These are phyloP conservation scores for Cephus sareptanus DNA, from an alignment of 2,888 invertebrate species.

Conservation along the genomic window DNA sequence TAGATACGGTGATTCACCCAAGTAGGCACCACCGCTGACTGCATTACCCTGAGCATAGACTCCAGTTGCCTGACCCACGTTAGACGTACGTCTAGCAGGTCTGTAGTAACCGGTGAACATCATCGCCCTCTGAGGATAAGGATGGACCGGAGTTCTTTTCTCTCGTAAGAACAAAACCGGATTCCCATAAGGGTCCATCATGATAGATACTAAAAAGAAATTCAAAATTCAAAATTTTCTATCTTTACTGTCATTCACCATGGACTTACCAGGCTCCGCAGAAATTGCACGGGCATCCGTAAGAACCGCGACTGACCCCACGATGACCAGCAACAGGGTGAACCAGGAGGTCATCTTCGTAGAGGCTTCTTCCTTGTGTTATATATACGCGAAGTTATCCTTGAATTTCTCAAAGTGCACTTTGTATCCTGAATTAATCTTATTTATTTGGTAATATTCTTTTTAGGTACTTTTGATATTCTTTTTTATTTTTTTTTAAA, in stretches of 20 bases:
- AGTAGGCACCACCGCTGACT: slow-evolving; percentile 53
- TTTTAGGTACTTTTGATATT: too few relatives aligned
- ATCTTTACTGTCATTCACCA: too few relatives aligned
- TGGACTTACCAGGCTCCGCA: slow-evolving; percentile 42
- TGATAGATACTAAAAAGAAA: slow-evolving; percentile 39
- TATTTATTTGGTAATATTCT: too few relatives aligned
- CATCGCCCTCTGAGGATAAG: slow-evolving; percentile 55
- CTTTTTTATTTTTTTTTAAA: too few relatives aligned
- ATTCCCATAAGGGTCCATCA: slow-evolving; percentile 42
- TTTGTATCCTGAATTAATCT: too few relatives aligned
- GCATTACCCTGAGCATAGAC: slow-evolving; percentile 60
- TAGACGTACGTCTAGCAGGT: slow-evolving; percentile 43
- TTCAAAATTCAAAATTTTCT: too few relatives aligned
- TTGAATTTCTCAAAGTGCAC: too few relatives aligned
- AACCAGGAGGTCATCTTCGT: slow-evolving; percentile 37
- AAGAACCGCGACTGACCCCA: slow-evolving; percentile 67
- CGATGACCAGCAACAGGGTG: slow-evolving; percentile 61
- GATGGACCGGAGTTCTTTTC: slow-evolving; percentile 39
- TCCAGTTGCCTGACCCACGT: slow-evolving; percentile 47
- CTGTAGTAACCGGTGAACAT: slow-evolving; percentile 60
- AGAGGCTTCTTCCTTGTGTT: not conserved
- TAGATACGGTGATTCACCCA: slow-evolving; percentile 45
- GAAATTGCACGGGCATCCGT: slow-evolving; percentile 44
- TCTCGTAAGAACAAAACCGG: slow-evolving; percentile 44
- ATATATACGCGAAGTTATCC: too few relatives aligned